phyloP scores from a whole-genome alignment of 2,113 vertebrate genomes.

The Cichladusa arquata region DNA sequence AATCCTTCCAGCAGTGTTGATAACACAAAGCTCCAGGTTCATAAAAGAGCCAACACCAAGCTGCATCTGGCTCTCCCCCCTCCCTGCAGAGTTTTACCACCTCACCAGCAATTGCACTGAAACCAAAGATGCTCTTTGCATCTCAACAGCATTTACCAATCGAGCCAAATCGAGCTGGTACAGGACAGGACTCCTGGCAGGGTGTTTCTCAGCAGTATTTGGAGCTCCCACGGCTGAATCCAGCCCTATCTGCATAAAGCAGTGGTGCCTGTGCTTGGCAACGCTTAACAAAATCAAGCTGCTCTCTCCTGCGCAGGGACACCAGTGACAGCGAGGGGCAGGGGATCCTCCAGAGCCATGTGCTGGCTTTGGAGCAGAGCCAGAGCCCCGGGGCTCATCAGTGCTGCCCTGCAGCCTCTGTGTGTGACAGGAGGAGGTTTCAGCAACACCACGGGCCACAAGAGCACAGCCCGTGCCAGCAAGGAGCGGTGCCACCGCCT shows the following conservation, averaged over 20 bases:
- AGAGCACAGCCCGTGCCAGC: background rate
- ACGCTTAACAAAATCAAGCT: background rate
- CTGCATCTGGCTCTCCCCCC: background rate
- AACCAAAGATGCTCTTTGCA: background rate
- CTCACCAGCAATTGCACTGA: background rate
- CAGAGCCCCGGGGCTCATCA: accelerated
- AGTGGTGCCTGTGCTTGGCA: background rate
- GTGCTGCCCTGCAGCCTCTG: background rate
- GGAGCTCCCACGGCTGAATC: background rate
- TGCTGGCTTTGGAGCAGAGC: background rate
- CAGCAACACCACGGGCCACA: accelerated
- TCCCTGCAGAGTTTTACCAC: background rate
- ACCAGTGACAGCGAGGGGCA: background rate
- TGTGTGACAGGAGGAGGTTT: accelerated
- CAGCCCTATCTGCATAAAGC: background rate
- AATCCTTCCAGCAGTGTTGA: background rate
- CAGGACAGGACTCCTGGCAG: background rate
- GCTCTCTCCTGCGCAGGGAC: background rate
- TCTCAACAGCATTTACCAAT: background rate
- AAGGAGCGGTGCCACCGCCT: background rate
- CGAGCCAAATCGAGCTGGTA: background rate
- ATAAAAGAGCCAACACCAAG: background rate
- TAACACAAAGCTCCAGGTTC: background rate
- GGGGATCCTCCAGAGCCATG: background rate
- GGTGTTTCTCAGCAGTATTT: background rate